Base-by-base conservation (phyloP, 2,888 invertebrate genomes). In the Sarcophaga rosellei region DNA sequence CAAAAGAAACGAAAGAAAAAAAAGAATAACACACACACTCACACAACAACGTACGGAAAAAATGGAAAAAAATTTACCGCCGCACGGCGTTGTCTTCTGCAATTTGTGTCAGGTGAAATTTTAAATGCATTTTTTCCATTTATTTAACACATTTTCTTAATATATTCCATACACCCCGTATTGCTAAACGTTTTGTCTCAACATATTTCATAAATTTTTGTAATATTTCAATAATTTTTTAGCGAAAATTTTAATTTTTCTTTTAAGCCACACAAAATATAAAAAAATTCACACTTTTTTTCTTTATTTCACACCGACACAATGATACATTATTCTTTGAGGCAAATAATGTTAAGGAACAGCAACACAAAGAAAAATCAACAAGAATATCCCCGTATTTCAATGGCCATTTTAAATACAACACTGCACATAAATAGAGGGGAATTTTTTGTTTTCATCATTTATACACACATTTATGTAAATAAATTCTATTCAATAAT, bases 21-120 rank as follows among this genome's bases (percentile, higher is more conserved):
- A n/a, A 25, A 66, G 35, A 35, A 25, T 15, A 25, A n/a, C 66
- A 66, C 44, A 44, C 57, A 57, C 57, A 57, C 66, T 35, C 44
- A 44, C 57, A 57, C 57, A n/a, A 74, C 77, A 82, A 74, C 78
- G 70, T 75, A 82, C 75, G 69, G 69, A 74, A 47, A 70, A 57
- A 59, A 70, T 25, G 15, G 57, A 74, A 74, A 77, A 78, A 85
- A 85, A 85, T 62, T 85, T 85, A 85, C 85, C 85, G 85, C 85
- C 85, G 85, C 79, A 82, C 85, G 81, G 85, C 85, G 85, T 85
- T 85, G 85, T 85, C 85, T 85, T 85, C 85, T 47, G 77, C 73
- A 81, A 85, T 85, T 85, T 85, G 81, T 85, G 85, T 85, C 85
- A 85, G 85, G 85, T 82, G 85, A 85, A 82, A 82, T 76, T 79